phyloP scores from a whole-genome alignment of 2,113 vertebrate species.

The Pachycephala philippinensis region DNA sequence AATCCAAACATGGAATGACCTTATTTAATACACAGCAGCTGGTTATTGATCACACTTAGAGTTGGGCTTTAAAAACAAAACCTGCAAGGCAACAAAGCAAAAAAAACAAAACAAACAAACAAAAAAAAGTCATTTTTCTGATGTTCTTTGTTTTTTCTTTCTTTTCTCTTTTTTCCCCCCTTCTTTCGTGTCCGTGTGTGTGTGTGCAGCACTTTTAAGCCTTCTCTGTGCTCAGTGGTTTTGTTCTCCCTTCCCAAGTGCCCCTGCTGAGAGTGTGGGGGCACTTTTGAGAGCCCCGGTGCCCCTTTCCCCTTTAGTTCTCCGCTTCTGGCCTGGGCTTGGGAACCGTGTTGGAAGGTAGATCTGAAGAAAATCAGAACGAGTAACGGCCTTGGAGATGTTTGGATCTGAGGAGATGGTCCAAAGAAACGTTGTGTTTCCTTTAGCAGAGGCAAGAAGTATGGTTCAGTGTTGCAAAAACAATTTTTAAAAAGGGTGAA shows the following conservation, averaged over 20 bases:
- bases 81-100: neutral
- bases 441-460: slow-evolving; percentile 63
- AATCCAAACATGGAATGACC: neutral
- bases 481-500: neutral
- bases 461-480: slow-evolving; percentile 15
- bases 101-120: neutral
- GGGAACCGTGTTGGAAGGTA: slow-evolving; percentile 66
- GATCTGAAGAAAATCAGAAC: slow-evolving; percentile 3
- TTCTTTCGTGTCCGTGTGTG: slow-evolving; percentile 45
- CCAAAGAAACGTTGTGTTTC: neutral
- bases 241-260: slow-evolving; percentile 9
- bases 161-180: neutral
- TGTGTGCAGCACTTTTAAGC: slow-evolving; percentile 56
- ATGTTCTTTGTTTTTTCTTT: slow-evolving; percentile 54
- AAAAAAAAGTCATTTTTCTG: slow-evolving; percentile 3
- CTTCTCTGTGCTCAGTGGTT: slow-evolving; percentile 43
- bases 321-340: slow-evolving; percentile 29
- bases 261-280: neutral
- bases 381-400: neutral
- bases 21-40: neutral
- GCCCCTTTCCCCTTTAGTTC: neutral
- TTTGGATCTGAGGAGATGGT: slow-evolving; percentile 21
- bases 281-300: slow-evolving; percentile 1
- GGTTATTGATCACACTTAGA: slow-evolving; percentile 59
- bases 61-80: neutral